These are phyloP conservation scores for Corythoichthys intestinalis DNA, from an alignment of 2,113 vertebrate species.

Conservation along the genomic window DNA sequence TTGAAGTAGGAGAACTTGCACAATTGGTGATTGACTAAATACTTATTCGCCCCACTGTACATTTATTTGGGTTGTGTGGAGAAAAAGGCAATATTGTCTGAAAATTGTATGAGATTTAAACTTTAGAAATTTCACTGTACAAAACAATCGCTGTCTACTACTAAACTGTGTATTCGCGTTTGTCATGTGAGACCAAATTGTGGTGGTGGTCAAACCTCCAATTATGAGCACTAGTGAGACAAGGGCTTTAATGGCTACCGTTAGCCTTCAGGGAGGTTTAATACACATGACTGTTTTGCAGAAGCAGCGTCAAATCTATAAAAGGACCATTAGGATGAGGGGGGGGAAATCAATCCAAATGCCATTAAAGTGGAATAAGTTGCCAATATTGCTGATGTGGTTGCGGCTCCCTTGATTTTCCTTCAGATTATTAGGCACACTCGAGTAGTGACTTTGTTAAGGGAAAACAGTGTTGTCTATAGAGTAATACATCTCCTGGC, in stretches of 20 bases:
- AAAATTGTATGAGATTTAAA: neutral
- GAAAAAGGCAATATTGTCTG: neutral
- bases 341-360: constrained; percentile 99
- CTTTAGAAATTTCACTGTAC: neutral
- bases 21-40: too few species aligned
- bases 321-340: constrained; percentile 99
- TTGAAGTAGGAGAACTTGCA: too few species aligned
- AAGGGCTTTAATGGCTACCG: constrained; percentile 99
- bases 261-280: constrained; percentile 99
- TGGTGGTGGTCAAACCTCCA: constrained; percentile 98
- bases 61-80: too few species aligned
- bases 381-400: constrained; percentile 99
- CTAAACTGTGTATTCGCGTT: constrained; percentile 37
- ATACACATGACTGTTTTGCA: constrained; percentile 99
- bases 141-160: constrained; percentile 2
- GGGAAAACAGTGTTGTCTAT: constrained; percentile 99
- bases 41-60: too few species aligned
- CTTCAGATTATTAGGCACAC: constrained; percentile 99
- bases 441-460: constrained; percentile 99
- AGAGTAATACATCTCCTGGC: constrained; percentile 99
- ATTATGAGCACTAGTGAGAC: constrained; percentile 99
- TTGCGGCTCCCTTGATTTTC: constrained; percentile 99
- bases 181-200: constrained; percentile 79
- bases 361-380: constrained; percentile 99
- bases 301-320: constrained; percentile 99